These are phyloP conservation scores for Rattus norvegicus DNA, from an alignment of 2,113 vertebrate genomes.

Conservation along the genomic window GRCr8 NC_086031.1:46217001-46217500, in stretches of 20 bases:
- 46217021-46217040: neutral
- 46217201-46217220: neutral
- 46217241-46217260: neutral
- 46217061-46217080: neutral
- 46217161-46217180: neutral
- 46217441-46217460: too few relatives aligned
- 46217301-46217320: neutral
- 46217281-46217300: neutral
- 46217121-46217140: neutral
- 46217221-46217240: neutral
- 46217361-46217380: too few relatives aligned
- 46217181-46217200: neutral
- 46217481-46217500: neutral
- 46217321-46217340: neutral
- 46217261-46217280: neutral
- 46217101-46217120: neutral
- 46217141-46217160: too few relatives aligned
- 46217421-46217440: too few relatives aligned
- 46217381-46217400: too few relatives aligned
- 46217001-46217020: constrained; percentile 4
- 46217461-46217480: neutral
- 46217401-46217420: too few relatives aligned
- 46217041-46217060: neutral
- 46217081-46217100: neutral
- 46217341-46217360: neutral